Percentiles rank a stretch among this genome's conserved stretches.
phyloP scores from a whole-genome alignment of 2,888 invertebrate genomes.

The Xestia ashworthii region DNA sequence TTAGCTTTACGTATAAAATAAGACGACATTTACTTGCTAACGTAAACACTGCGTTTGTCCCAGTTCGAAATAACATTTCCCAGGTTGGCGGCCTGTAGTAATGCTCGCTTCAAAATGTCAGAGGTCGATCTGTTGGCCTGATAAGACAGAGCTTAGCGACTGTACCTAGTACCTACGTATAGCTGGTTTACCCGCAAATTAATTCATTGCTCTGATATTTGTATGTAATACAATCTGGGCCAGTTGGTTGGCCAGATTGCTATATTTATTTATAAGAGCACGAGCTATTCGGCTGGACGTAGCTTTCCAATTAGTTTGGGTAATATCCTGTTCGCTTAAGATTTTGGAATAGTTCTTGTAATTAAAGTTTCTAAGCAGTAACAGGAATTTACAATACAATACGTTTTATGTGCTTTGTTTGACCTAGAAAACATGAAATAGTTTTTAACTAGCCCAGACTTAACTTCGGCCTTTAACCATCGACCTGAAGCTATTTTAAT shows the following conservation, averaged over 20 bases:
- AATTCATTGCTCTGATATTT: slow-evolving; percentile 55
- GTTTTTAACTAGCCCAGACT: not conserved
- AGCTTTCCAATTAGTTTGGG: slow-evolving; percentile 49
- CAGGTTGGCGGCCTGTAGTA: slow-evolving; percentile 77
- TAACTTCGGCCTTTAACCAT: not conserved
- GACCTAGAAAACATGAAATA: slow-evolving; percentile 6
- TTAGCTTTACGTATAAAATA: slow-evolving; percentile 59
- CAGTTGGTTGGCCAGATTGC: slow-evolving; percentile 32
- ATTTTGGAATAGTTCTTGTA: slow-evolving; percentile 41
- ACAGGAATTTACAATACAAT: slow-evolving; percentile 26
- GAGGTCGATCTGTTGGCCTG: slow-evolving; percentile 76
- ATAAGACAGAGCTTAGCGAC: slow-evolving; percentile 69
- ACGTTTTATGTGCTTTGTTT: slow-evolving; percentile 17
- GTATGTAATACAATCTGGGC: slow-evolving; percentile 48
- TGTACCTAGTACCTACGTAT: slow-evolving; percentile 22
- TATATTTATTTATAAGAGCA: slow-evolving; percentile 54
- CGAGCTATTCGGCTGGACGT: slow-evolving; percentile 39
- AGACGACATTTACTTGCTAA: slow-evolving; percentile 61
- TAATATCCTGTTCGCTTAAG: slow-evolving; percentile 35
- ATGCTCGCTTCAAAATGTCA: slow-evolving; percentile 80
- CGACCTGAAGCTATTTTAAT: not conserved
- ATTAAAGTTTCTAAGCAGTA: slow-evolving; percentile 27
- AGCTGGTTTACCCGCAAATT: slow-evolving; percentile 53
- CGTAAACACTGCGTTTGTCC: slow-evolving; percentile 69
- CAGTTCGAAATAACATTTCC: slow-evolving; percentile 78